These are phyloP conservation scores for Loxodonta africana DNA, from an alignment of 2,113 vertebrate species.

Conservation along the genomic window DNA sequence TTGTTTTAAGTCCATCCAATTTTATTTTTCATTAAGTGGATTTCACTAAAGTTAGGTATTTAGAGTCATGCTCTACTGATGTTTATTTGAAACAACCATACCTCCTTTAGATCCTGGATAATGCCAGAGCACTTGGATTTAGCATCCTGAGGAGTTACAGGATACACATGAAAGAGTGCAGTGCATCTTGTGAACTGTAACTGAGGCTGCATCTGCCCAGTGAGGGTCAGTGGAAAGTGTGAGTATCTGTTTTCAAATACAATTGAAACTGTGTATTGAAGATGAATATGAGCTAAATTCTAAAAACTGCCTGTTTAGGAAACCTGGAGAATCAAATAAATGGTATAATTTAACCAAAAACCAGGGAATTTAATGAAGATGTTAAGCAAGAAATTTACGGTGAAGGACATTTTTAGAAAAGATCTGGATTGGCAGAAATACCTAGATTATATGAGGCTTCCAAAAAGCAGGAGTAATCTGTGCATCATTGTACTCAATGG, in stretches of 20 bases:
- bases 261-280: not conserved
- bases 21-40: conserved; percentile 23
- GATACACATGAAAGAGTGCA: not conserved
- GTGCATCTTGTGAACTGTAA: not conserved
- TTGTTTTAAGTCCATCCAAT: not conserved
- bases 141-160: not conserved
- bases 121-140: not conserved
- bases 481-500: not conserved
- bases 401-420: not conserved
- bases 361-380: not conserved
- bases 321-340: not conserved
- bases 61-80: not conserved
- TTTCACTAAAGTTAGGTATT: conserved; percentile 26
- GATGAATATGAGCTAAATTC: not conserved
- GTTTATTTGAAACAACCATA: not conserved
- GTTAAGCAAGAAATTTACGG: not conserved
- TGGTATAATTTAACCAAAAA: not conserved
- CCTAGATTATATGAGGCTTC: not conserved
- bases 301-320: not conserved
- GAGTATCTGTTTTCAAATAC: not conserved
- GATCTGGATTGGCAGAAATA: not conserved
- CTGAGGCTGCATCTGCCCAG: not conserved
- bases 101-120: not conserved
- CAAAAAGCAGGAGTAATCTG: not conserved
- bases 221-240: not conserved